Base-by-base conservation (phyloP, 2,797 vertebrate genomes). In the Myotis daubentonii region DNA sequence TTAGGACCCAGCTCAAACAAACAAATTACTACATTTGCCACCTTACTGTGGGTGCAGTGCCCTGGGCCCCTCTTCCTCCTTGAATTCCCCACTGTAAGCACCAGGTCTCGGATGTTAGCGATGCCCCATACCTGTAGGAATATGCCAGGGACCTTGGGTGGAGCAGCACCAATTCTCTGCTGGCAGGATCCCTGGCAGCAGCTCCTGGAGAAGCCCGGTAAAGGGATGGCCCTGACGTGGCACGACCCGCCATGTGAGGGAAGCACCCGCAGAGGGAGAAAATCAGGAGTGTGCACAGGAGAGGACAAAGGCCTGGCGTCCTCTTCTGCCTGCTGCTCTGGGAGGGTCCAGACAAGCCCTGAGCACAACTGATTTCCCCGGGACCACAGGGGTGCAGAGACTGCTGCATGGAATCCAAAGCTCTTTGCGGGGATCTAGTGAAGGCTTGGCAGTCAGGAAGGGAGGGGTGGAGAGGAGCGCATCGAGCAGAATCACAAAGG, bases 381-480 rank as follows among this genome's bases (percentile, higher is more conserved):
- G 86, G 87, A 65, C 65, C 25, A 19, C 41, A 2, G 78, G 85
- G 44, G 28, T 72, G 36, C 72, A 71, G 44, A 86, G 19, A 70
- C 44, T 4, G n/a, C 0, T 8, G 16, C 28, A 16, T 15, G 0
- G 1, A 47, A 78, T 66, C n/a, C 5, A 76, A 88, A 85, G 47
- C 22, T 82, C 25, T 75, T 79, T 22, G 23, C 0, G 2, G 70
- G 22, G 72, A 66, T 44, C 53, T 25, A 12, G 23, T 5, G 10
- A 36, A 12, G 33, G 6, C 49, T 51, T 70, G 76, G 33, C 5
- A 2, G 25, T 49, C 76, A 25, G 33, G 19, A 71, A 51, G 75
- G 75, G 38, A 25, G 15, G 2, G 4, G 25, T 86, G 76, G 33
- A 23, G 8, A 47, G 33, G 72, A 76, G 76, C 76, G 55, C 41